These are phyloP conservation scores for Bombyx mori DNA, from an alignment of 1,140 invertebrate genomes.

Conservation along the genomic window DNA sequence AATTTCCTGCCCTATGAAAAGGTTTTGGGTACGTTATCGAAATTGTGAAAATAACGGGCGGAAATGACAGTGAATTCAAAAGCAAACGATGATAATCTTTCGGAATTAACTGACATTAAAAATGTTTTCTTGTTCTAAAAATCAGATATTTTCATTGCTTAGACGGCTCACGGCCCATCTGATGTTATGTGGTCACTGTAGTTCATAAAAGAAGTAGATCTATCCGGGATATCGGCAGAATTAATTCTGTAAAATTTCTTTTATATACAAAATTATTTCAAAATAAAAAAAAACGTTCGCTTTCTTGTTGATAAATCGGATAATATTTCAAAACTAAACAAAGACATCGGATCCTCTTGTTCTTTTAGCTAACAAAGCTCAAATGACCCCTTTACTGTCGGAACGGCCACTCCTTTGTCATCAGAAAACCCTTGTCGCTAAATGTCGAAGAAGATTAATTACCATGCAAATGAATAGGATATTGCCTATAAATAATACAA, in stretches of 20 bases:
- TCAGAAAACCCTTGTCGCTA: conserved; percentile 27
- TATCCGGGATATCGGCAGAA: too few species aligned
- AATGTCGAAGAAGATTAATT: conserved; percentile 47
- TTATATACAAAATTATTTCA: too few species aligned
- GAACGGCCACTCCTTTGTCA: conserved; percentile 26
- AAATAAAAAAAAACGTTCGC: too few species aligned
- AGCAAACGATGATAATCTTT: conserved; percentile 10
- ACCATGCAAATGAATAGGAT: conserved; percentile 29
- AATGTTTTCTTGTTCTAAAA: too few species aligned
- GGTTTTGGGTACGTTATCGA: conserved; percentile 17
- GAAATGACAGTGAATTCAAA: conserved; percentile 34
- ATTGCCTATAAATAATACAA: conserved; percentile 9
- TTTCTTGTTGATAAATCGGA: conserved; percentile 3
- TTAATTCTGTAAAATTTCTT: too few species aligned
- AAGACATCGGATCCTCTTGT: conserved; percentile 23
- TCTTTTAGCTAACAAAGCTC: conserved; percentile 28
- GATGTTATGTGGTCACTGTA: too few species aligned
- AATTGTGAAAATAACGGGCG: conserved; percentile 29
- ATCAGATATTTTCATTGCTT: too few species aligned
- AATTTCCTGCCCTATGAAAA: conserved; percentile 37
- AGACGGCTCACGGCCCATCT: too few species aligned
- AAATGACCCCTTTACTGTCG: conserved; percentile 35
- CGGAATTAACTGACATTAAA: too few species aligned
- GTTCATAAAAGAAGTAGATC: background rate
- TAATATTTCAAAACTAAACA: conserved; percentile 39